Conservation (phyloP, 2,797 vertebrate genomes). For the Cercopithecus petaurista region DNA sequence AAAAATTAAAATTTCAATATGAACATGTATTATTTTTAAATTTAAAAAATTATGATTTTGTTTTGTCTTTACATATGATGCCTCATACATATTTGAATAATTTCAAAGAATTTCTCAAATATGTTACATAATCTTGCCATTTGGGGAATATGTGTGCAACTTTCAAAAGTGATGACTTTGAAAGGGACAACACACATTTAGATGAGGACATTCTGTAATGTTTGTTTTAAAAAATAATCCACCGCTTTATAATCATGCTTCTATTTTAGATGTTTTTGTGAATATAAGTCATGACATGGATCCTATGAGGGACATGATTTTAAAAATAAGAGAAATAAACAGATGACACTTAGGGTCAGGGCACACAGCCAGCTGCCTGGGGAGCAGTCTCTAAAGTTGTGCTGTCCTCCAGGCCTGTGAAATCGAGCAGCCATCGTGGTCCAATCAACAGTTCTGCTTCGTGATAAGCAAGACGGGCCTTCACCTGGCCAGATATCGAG, state of each 20-base stretch:
- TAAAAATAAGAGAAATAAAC: conserved; percentile 77
- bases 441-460: not conserved
- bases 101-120: conserved; percentile 56
- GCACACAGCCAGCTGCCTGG: conserved; percentile 16
- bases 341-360: conserved; percentile 65
- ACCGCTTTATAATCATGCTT: conserved; percentile 71
- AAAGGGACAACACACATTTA: conserved; percentile 65
- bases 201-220: conserved; percentile 66
- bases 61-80: conserved; percentile 10
- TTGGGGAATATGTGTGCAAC: conserved; percentile 36
- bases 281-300: conserved; percentile 73
- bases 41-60: conserved; percentile 17
- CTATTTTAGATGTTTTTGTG: conserved; percentile 73
- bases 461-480: not conserved
- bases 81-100: not conserved
- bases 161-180: conserved; percentile 56
- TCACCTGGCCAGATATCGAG: not conserved
- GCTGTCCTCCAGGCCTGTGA: not conserved
- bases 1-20: conserved; percentile 43
- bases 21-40: not conserved
- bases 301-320: conserved; percentile 62
- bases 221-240: conserved; percentile 60
- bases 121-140: conserved; percentile 40
- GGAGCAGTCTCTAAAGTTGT: not conserved
- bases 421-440: accelerated